phyloP scores from a whole-genome alignment of 2,888 invertebrate genomes.

The Emmelina monodactyla region DNA sequence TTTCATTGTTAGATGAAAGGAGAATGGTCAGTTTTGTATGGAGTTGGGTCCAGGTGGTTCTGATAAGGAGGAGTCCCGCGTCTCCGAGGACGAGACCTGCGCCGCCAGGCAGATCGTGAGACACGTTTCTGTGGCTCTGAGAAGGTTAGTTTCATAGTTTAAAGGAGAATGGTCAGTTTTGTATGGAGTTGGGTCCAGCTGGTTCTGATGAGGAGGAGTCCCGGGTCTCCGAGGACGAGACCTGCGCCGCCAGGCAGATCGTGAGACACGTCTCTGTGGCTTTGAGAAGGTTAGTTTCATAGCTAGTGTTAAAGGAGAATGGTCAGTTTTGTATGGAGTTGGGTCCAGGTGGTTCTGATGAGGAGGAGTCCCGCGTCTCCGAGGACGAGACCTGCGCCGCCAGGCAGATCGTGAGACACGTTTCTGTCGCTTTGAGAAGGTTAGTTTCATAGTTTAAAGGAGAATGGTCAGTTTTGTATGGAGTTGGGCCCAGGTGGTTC shows the following conservation, averaged over 20 bases:
- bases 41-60: no score
- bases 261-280: conserved; percentile 91
- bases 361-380: conserved; percentile 54
- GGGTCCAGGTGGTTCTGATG: no score
- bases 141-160: no score
- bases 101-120: conserved; percentile 89
- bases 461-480: no score
- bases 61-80: conserved; percentile 66
- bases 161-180: no score
- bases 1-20: no score
- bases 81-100: conserved; percentile 85
- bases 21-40: no score
- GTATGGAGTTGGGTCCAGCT: no score
- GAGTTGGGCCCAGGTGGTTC: no score
- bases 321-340: no score
- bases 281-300: conserved; percentile 79
- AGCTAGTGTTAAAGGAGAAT: no score
- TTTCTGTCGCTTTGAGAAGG: conserved; percentile 86
- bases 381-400: conserved; percentile 93
- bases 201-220: conserved; percentile 73
- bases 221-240: conserved; percentile 78
- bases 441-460: no score
- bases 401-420: conserved; percentile 88
- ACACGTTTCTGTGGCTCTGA: conserved; percentile 88
- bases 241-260: conserved; percentile 88